These are phyloP conservation scores for Acropternis orthonyx DNA, from an alignment of 2,797 vertebrate species.

Conservation along the genomic window DNA sequence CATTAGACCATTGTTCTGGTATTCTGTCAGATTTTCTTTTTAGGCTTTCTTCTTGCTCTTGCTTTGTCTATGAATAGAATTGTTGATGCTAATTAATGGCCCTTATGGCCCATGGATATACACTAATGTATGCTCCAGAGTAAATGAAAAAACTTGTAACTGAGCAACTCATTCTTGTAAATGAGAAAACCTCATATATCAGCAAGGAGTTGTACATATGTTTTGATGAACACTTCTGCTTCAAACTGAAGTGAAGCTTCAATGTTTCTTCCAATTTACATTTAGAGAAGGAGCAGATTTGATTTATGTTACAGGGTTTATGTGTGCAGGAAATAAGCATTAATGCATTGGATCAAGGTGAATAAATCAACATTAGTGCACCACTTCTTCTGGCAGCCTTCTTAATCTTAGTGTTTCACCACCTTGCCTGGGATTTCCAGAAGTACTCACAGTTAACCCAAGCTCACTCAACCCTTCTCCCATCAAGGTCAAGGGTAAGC, in stretches of 20 bases:
- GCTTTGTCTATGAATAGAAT: neutral
- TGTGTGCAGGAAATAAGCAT: conserved; percentile 8
- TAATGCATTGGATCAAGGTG: conserved; percentile 9
- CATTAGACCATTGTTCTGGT: neutral
- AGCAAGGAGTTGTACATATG: neutral
- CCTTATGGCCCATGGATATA: neutral
- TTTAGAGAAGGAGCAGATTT: neutral
- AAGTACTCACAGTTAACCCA: neutral
- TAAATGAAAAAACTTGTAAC: neutral
- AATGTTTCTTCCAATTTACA: neutral
- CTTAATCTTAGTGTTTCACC: conserved; percentile 50
- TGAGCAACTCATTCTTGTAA: neutral
- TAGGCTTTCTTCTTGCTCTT: neutral
- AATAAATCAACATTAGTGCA: conserved; percentile 1
- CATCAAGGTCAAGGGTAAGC: neutral
- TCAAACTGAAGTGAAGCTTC: neutral
- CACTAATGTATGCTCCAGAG: neutral
- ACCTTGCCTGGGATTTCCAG: conserved; percentile 21
- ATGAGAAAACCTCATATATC: neutral
- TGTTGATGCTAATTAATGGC: neutral
- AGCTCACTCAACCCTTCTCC: neutral
- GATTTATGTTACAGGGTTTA: conserved; percentile 1
- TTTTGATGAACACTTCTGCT: neutral
- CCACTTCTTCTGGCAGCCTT: conserved; percentile 1
- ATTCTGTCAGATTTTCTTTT: neutral